Conservation (phyloP, 2,113 vertebrate species). For the Girardinichthys multiradiatus region DNA sequence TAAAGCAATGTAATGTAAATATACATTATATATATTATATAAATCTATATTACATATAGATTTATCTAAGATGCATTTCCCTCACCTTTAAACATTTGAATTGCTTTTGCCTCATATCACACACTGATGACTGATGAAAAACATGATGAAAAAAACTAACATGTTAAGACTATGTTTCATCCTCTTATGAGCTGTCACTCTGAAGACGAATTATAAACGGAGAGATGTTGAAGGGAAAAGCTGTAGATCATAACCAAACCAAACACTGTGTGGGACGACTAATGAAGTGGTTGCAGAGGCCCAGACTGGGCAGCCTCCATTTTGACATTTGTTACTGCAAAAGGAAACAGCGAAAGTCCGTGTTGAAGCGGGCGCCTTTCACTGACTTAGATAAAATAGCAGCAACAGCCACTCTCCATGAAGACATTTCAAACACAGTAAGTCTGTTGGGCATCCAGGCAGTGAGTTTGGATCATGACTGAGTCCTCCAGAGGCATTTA, state of each 20-base stretch:
- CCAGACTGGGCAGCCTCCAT: constrained; percentile 36
- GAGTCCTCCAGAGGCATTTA: constrained; percentile 39
- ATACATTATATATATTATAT: too few species aligned
- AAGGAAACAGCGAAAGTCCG: constrained; percentile 21
- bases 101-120: neutral
- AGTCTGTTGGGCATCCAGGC: constrained; percentile 23
- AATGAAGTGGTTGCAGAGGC: constrained; percentile 62
- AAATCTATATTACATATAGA: neutral
- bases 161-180: constrained; percentile 20
- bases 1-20: neutral
- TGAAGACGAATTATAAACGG: constrained; percentile 56
- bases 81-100: neutral
- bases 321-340: constrained; percentile 49
- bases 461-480: constrained; percentile 50
- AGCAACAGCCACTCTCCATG: neutral
- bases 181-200: constrained; percentile 33
- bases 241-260: constrained; percentile 63
- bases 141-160: neutral
- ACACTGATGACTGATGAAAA: neutral
- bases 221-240: constrained; percentile 41
- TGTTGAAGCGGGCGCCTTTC: constrained; percentile 27
- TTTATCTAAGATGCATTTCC: neutral
- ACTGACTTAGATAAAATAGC: constrained; percentile 53
- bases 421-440: constrained; percentile 22
- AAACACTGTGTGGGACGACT: constrained; percentile 51